Base-by-base conservation (phyloP, 2,113 vertebrate species). In the Danionella cerebrum region DNA sequence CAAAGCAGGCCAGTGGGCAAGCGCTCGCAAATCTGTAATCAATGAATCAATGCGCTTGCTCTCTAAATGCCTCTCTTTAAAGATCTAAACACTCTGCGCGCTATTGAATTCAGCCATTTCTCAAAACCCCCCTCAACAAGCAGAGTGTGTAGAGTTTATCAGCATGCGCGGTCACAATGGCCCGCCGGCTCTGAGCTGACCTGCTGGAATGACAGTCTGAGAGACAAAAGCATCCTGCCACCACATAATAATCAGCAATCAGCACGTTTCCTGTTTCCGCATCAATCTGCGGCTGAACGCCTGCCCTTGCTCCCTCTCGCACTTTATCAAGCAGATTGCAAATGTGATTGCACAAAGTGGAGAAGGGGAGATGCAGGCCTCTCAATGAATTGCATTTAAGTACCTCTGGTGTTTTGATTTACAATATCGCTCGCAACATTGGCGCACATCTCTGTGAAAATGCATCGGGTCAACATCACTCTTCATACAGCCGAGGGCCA, bases 31-130 rank as follows among this genome's bases (percentile, higher is more conserved):
- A 75, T 71, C 73, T 64, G 67, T 67, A 57, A 76, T 79, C 78
- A 71, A 84, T 81, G 44, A 80, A 80, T 78, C 79, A 44, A 77
- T 44, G 44, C 10, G 1, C 52, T 68, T 55, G 71, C 54, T 66
- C 65, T 45, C 14, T 51, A 71, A 58, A 65, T 54, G 64, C 16
- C 12, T 47, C 14, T 9, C 39, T 65, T 67, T 55, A 76, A 68
- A 67, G 66, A 78, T 71, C 67, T 60, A 59, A 79, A 69, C 25
- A 35, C 78, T 72, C 59, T 74, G 55, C 68, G 59, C 71, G 75
- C 54, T 64, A 78, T 77, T 67, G 78, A 73, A 2, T 50, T 55
- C 19, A 13, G 73, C 10, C 11, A 6, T 6, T 8, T 12, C 19
- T 36, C 5, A 65, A 71, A 53, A 57, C 22, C 12, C 4, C 18